Evolutionary conservation across 2,888 invertebrate species (phyloP), one percentile per base, ranked within the genome.

Genomic region (Hypselothyrea guttata): DNA sequence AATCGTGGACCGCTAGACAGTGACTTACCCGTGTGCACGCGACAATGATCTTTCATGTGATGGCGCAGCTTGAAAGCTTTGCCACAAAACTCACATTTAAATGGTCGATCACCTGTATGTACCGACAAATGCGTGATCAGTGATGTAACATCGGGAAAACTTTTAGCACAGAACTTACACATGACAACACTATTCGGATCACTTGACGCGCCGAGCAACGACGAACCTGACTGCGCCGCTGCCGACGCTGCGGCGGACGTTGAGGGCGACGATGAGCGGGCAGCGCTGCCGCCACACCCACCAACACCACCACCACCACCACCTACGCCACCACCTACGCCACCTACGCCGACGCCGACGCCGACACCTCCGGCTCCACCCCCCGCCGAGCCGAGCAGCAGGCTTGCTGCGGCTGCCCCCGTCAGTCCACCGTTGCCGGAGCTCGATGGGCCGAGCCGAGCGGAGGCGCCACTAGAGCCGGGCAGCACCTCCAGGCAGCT

Each of bases 41-140:
- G 94, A 91, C 96, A 96, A 90, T 97, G 97, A 91, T 97, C 96
- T 91, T 97, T 97, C 96, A 97, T 96, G 91, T 97, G 96, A 90
- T 97, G 96, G 68, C 96, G 93, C 88, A 97, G 91, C 90, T 97
- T 97, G 92, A 97, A 97, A 82, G 96, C 96, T 91, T 97, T 97
- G 71, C 96, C 96, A 91, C 97, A 97, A 91, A 96, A 97, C 90
- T 97, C 96, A 92, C 96, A 97, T 91, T 96, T 96, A 91, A 96
- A 97, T 59, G 96, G 96, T 87, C 96, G 92, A 89, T 97, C 96
- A 74, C 96, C 96, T 58, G 96, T 96, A 90, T 97, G 97, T 71
- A 95, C 95, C 62, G 96, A 96, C 88, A 96, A 92, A 90, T 96
- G 96, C 75, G 95, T 93, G 89, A 96, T 96, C 84, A 97, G 92